A percentile compares a stretch with the other conserved stretches of the same genome.
phyloP scores from a whole-genome alignment of 1,140 invertebrate species.

The Conopomorpha cramerella region DNA sequence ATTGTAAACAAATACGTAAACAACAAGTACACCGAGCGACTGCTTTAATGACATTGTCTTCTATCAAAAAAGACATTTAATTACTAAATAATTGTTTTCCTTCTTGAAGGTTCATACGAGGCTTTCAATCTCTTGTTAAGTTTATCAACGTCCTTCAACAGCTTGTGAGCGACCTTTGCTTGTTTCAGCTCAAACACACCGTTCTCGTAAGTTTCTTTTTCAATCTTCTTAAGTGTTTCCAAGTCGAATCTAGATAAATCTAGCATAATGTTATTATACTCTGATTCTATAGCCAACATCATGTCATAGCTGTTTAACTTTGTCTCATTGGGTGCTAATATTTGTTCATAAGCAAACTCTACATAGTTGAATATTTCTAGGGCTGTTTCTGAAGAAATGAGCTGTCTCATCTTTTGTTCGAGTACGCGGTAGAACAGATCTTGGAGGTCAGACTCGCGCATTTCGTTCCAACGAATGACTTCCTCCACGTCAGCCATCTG shows the following conservation, averaged over 20 bases:
- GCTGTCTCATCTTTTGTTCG: slow-evolving; percentile 26
- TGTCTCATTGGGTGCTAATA: slow-evolving; percentile 62
- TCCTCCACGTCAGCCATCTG: slow-evolving; percentile 34
- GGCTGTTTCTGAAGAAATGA: slow-evolving; percentile 62
- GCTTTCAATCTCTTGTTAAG: slow-evolving; percentile 51
- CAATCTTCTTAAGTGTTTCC: slow-evolving; percentile 58
- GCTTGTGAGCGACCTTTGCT: slow-evolving; percentile 61
- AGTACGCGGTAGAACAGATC: slow-evolving; percentile 31
- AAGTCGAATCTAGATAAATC: slow-evolving; percentile 63
- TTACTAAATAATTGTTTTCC: slow-evolving; percentile 6
- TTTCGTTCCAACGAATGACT: slow-evolving; percentile 24
- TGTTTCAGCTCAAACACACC: slow-evolving; percentile 59
- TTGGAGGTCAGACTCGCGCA: slow-evolving; percentile 33
- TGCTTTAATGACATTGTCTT: no score
- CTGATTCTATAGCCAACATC: slow-evolving; percentile 64
- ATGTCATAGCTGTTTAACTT: slow-evolving; percentile 62
- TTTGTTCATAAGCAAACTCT: slow-evolving; percentile 67
- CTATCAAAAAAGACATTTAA: slow-evolving; percentile 37
- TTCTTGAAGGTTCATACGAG: slow-evolving; percentile 50
- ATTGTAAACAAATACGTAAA: no score
- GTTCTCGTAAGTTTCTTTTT: slow-evolving; percentile 64
- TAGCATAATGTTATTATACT: slow-evolving; percentile 61
- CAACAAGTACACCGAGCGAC: no score
- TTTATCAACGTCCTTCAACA: slow-evolving; percentile 62
- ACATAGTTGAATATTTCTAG: slow-evolving; percentile 65